Evolutionary conservation across 2,888 invertebrate species (phyloP).

Genomic region (Acanthosepion lycidas): DNA sequence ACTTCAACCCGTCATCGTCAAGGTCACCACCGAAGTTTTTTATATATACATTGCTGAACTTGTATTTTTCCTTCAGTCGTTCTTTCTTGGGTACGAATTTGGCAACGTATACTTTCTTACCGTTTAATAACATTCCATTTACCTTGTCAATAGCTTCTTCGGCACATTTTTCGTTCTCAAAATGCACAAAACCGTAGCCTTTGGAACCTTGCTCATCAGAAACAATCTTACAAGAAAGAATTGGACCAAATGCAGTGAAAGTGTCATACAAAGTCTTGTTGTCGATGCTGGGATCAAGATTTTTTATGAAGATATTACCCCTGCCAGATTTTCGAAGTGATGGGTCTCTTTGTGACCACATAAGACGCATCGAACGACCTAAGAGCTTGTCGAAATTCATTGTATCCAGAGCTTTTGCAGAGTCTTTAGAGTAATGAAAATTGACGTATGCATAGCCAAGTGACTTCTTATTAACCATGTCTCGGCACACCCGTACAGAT

Average conservation of each 20-base stretch:
- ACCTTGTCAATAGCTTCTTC: neutral
- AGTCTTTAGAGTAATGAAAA: neutral
- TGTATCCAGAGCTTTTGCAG: constrained; percentile 1
- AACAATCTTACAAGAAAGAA: constrained; percentile 36
- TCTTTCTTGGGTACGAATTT: constrained; percentile 43
- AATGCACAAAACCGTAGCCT: constrained; percentile 37
- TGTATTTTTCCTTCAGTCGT: constrained; percentile 37
- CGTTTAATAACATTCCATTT: neutral
- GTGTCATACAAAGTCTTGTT: neutral
- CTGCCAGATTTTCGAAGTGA: constrained; percentile 36
- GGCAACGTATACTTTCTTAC: constrained; percentile 34
- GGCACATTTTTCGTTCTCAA: neutral
- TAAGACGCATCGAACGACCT: constrained; percentile 42
- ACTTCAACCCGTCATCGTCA: constrained; percentile 6
- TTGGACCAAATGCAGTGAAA: neutral
- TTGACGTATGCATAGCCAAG: constrained; percentile 42
- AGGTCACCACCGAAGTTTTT: neutral
- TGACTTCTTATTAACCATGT: constrained; percentile 38
- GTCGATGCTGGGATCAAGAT: constrained; percentile 12
- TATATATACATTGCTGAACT: neutral
- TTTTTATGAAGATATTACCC: constrained; percentile 40
- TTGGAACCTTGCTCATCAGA: constrained; percentile 25
- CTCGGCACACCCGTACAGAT: constrained; percentile 34
- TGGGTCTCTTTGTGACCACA: constrained; percentile 46
- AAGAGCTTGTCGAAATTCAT: neutral